phyloP scores from a whole-genome alignment of 2,888 invertebrate genomes.

The Halocaridina rubra region DNA sequence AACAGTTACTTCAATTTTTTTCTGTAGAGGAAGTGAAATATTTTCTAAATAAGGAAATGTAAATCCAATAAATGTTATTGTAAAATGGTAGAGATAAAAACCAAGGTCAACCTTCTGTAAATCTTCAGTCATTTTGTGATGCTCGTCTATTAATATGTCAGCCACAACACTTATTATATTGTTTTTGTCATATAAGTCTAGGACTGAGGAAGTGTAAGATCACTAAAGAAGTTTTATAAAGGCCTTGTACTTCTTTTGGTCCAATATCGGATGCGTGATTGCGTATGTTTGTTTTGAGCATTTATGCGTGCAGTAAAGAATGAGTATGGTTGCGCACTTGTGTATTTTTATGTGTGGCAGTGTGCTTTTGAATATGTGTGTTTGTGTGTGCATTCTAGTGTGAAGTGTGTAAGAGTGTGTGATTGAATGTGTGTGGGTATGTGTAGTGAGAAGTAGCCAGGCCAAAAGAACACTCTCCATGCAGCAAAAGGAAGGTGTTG shows the following conservation, averaged over 20 bases:
- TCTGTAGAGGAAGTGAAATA: conserved; percentile 60
- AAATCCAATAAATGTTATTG: conserved; percentile 63
- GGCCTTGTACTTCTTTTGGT: conserved; percentile 63
- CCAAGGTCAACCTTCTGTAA: conserved; percentile 59
- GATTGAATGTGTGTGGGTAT: conserved; percentile 46
- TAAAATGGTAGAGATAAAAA: conserved; percentile 62
- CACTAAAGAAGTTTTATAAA: conserved; percentile 53
- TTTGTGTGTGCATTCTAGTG: not conserved
- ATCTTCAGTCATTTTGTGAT: conserved; percentile 63
- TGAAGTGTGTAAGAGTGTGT: not conserved
- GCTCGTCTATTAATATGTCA: conserved; percentile 62
- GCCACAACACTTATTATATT: conserved; percentile 57
- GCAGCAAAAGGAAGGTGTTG: conserved; percentile 33
- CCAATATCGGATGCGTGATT: conserved; percentile 61
- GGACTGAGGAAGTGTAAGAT: conserved; percentile 62
- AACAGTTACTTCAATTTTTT: conserved; percentile 63
- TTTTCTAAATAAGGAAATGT: conserved; percentile 63
- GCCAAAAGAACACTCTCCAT: conserved; percentile 43
- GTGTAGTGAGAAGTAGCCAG: conserved; percentile 49
- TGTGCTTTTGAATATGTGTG: not conserved
- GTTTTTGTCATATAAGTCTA: conserved; percentile 59
- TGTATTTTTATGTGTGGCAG: not conserved
- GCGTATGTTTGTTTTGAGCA: conserved; percentile 21
- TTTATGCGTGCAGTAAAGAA: not conserved
- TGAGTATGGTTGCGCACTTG: too few relatives aligned